Conservation (phyloP, 2,888 invertebrate genomes). For the Escarpia spicata region DNA sequence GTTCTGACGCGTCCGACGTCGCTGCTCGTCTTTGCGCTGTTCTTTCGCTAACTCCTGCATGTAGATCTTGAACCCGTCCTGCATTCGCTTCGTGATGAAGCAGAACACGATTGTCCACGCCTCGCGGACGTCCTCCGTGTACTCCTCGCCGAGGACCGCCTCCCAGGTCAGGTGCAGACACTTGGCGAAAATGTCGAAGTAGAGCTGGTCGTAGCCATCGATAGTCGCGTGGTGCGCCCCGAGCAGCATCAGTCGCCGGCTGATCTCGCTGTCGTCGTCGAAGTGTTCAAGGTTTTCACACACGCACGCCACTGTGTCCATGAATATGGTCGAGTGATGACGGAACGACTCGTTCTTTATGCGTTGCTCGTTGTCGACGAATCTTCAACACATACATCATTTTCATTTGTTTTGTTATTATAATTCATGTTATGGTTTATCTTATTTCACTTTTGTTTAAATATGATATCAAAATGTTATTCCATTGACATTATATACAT, state of each 20-base stretch:
- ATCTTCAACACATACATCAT: neutral
- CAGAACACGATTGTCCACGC: constrained; percentile 51
- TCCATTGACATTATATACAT: too few relatives aligned
- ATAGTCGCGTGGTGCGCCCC: constrained; percentile 57
- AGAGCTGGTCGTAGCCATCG: constrained; percentile 49
- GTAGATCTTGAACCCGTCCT: constrained; percentile 23
- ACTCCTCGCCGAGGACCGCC: constrained; percentile 55
- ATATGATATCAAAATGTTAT: too few relatives aligned
- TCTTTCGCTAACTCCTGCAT: neutral
- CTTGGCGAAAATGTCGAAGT: constrained; percentile 52
- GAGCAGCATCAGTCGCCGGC: constrained; percentile 47
- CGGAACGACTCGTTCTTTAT: constrained; percentile 5
- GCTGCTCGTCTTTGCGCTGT: neutral
- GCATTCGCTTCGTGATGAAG: constrained; percentile 41
- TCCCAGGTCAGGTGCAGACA: constrained; percentile 54
- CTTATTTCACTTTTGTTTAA: too few relatives aligned
- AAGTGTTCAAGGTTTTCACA: constrained; percentile 50
- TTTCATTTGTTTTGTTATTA: too few relatives aligned
- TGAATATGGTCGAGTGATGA: constrained; percentile 40
- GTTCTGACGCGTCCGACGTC: neutral
- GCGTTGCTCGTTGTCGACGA: neutral
- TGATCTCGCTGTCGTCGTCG: constrained; percentile 41
- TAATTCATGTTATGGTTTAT: too few relatives aligned
- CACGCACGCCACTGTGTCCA: constrained; percentile 49
- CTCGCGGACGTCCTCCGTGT: constrained; percentile 53